These are phyloP conservation scores for Ridgeia piscesae DNA, from an alignment of 1,140 invertebrate species.

Conservation along the genomic window DNA sequence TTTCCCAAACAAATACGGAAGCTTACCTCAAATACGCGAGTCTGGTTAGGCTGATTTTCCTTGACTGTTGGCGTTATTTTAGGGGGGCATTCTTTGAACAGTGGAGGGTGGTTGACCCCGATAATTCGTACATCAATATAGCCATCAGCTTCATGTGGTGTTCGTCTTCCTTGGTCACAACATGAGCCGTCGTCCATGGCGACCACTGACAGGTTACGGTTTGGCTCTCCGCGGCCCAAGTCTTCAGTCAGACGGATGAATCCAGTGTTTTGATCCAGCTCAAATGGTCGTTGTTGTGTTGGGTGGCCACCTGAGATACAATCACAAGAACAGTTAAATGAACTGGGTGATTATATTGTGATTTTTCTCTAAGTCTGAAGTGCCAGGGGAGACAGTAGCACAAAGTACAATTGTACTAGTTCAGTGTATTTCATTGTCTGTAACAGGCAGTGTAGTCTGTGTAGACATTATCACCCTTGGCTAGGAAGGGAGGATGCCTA, in stretches of 20 bases:
- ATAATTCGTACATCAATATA: not conserved
- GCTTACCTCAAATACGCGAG: not conserved
- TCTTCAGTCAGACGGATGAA: conserved; percentile 12
- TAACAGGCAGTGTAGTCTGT: too few relatives aligned
- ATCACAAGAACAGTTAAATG: not conserved
- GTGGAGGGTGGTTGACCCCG: conserved; percentile 29
- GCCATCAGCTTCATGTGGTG: not conserved
- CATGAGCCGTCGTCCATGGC: conserved; percentile 28
- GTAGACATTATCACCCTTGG: too few relatives aligned
- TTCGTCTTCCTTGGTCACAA: too few relatives aligned
- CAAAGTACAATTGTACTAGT: too few relatives aligned
- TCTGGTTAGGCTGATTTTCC: not conserved
- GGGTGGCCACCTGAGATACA: not conserved
- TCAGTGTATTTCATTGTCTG: too few relatives aligned
- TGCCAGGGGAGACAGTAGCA: too few relatives aligned
- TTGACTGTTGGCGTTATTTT: not conserved
- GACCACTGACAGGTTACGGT: conserved; percentile 14
- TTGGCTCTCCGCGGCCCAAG: not conserved
- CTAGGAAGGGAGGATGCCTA: too few relatives aligned
- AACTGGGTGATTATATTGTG: too few relatives aligned
- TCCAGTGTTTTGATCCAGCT: conserved; percentile 15
- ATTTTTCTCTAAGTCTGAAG: too few relatives aligned
- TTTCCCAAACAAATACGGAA: not conserved
- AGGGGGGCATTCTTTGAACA: conserved; percentile 24
- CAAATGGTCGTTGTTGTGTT: not conserved